Conservation (phyloP, 1,140 invertebrate species). For the Tetragnatha versicolor region DNA sequence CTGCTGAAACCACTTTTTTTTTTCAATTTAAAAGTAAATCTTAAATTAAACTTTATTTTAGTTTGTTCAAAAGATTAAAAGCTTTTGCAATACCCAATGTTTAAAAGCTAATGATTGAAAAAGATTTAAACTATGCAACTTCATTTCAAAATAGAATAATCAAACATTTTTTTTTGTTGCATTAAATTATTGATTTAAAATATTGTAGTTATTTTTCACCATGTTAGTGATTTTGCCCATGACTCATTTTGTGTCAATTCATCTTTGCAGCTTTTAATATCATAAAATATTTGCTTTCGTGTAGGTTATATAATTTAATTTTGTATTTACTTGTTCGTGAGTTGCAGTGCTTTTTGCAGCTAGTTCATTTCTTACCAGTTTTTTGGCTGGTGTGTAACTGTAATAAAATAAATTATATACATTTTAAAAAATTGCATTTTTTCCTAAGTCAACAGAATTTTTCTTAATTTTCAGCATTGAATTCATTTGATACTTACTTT, state of each 20-base stretch:
- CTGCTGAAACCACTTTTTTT: not conserved
- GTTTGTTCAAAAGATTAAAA: too few species aligned
- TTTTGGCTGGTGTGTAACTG: slow-evolving; percentile 18
- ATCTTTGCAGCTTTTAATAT: not conserved
- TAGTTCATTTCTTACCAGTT: slow-evolving; percentile 10
- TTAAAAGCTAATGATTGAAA: too few species aligned
- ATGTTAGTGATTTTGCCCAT: not conserved
- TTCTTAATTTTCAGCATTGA: too few species aligned
- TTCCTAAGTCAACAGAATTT: not conserved
- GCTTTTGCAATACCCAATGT: too few species aligned
- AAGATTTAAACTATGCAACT: too few species aligned
- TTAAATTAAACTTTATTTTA: too few species aligned
- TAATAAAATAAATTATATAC: slow-evolving; percentile 41
- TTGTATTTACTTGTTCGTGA: not conserved
- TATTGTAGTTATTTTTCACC: not conserved
- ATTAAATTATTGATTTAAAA: not conserved
- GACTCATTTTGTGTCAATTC: slow-evolving; percentile 4
- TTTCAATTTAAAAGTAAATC: too few species aligned
- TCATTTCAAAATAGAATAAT: too few species aligned
- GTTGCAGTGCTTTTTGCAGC: slow-evolving; percentile 14
- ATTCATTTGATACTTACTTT: too few species aligned
- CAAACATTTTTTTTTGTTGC: not conserved
- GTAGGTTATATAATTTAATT: slow-evolving; percentile 49
- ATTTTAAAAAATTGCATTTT: not conserved
- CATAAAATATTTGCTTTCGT: slow-evolving; percentile 30